These are phyloP conservation scores for Drosophila yooni DNA, from an alignment of 2,888 invertebrate genomes.

Conservation along the genomic window DNA sequence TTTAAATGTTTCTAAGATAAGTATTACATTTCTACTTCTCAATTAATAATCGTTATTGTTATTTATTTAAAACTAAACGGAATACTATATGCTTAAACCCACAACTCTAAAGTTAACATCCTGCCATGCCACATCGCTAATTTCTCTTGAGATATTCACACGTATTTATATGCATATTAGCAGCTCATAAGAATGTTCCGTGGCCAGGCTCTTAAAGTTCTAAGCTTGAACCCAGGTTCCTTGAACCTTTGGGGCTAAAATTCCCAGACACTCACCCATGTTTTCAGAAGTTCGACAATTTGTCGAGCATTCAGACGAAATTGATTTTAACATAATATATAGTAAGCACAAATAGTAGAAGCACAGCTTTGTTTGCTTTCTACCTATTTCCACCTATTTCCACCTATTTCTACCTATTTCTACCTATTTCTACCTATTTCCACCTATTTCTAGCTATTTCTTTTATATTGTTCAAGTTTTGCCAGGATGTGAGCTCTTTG, in stretches of 20 bases:
- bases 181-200: background rate
- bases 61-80: background rate
- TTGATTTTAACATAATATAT: conserved; percentile 39
- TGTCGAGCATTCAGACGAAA: conserved; percentile 31
- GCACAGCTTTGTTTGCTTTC: conserved; percentile 24
- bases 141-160: background rate
- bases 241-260: conserved; percentile 50
- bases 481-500: conserved; percentile 6
- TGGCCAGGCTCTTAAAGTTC: conserved; percentile 4
- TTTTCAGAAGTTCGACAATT: conserved; percentile 33
- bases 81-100: background rate
- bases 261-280: conserved; percentile 28
- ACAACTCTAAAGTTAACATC: background rate
- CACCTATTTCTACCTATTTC: conserved; percentile 16
- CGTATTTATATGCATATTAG: conserved; percentile 2
- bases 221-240: conserved; percentile 59
- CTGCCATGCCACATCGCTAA: background rate
- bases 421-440: conserved; percentile 16
- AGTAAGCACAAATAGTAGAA: background rate
- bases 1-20: background rate
- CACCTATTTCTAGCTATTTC: conserved; percentile 18
- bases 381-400: conserved; percentile 19
- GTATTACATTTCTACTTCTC: background rate
- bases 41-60: background rate
- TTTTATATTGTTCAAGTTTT: conserved; percentile 40